Base-by-base conservation (phyloP, 2,888 invertebrate genomes). In the Venusia cambrica region DNA sequence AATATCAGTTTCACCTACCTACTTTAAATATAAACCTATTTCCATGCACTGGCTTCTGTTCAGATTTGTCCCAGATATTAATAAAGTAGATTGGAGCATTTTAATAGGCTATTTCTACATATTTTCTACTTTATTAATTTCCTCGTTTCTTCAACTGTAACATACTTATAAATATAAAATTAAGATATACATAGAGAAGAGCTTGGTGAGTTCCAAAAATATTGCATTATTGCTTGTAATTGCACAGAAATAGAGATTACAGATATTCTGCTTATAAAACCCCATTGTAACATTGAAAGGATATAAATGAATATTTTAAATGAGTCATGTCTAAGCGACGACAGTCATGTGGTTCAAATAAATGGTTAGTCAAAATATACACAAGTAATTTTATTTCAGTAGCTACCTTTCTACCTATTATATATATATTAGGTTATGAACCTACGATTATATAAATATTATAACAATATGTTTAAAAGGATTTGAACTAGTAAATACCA, bases 281-380 rank as follows among this genome's bases (percentile, higher is more conserved):
- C 28, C 38, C 26, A 37, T 22, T 36, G 28, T 26, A 32, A 34
- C 44, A 36, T 36, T 22, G 47, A 45, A 30, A 28, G 31, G 35
- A 36, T 38, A 38, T 38, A 37, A 36, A 44, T 38, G 33, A 35
- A 44, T 49, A 42, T 44, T 44, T 38, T 41, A 49, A 42, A 42
- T 44, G 39, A 42, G 37, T 22, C 27, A 30, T 27, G 24, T 31
- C 28, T 34, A 14, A 16, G 44, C 38, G 47, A 47, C 47, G 38
- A 21, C 50, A 48, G 34, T 55, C 41, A 70, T 73, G 73, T 78
- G 83, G 81, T 83, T 80, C 60, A 74, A 80, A 80, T 81, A 83
- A 80, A 83, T 73, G 62, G 75, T 80, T 83, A 84, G 81, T 68
- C 73, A 81, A 78, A 70, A 65, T 55, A 58, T 47, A n/a, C n/a